Conservation (phyloP, 1,140 invertebrate species). For the Maniola jurtina region DNA sequence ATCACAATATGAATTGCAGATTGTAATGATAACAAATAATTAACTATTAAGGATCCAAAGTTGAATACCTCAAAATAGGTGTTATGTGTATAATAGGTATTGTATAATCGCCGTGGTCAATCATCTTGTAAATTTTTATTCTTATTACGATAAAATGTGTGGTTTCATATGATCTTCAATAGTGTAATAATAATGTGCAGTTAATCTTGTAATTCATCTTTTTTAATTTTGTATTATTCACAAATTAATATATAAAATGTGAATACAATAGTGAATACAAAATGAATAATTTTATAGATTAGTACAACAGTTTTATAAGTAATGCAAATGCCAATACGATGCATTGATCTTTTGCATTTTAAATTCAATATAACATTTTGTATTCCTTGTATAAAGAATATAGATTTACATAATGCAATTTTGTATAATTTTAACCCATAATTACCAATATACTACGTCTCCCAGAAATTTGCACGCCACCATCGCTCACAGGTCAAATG, state of each 20-base stretch:
- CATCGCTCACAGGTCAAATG: no score
- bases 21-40: no score
- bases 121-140: slow-evolving; percentile 3
- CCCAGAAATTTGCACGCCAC: no score
- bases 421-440: no score
- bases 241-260: slow-evolving; percentile 4
- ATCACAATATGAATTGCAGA: no score
- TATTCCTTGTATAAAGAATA: no score
- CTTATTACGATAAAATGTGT: slow-evolving; percentile 2
- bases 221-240: not conserved
- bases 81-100: slow-evolving; percentile 4
- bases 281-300: not conserved
- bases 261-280: not conserved
- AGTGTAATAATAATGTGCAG: not conserved
- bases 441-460: no score
- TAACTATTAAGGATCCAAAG: slow-evolving; percentile 5
- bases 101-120: not conserved
- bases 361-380: no score
- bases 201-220: not conserved
- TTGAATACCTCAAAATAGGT: slow-evolving; percentile 7
- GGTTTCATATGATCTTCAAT: slow-evolving; percentile 1
- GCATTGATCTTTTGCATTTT: no score
- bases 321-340: not conserved
- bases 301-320: not conserved
- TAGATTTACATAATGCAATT: no score